Conservation (phyloP, 1,140 invertebrate genomes). For the Chrysopa pallens region DNA sequence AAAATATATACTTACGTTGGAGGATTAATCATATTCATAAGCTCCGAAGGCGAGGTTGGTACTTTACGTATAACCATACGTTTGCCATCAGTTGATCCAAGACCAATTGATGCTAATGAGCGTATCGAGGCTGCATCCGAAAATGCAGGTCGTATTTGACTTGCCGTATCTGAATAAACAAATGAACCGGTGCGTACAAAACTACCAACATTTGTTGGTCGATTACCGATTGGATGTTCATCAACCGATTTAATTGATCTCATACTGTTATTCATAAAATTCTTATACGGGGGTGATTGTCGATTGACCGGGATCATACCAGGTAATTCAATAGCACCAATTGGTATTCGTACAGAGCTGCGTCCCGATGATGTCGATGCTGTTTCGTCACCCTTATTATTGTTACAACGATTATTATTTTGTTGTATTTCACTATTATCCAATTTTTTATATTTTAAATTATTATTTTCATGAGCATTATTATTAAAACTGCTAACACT, state of each 20-base stretch:
- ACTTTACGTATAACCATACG: conserved; percentile 64
- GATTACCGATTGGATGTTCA: background rate
- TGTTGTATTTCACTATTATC: no score
- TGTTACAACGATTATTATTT: no score
- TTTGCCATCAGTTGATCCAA: conserved; percentile 71
- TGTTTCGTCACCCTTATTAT: no score
- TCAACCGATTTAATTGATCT: background rate
- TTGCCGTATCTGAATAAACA: conserved; percentile 9
- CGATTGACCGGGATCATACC: background rate
- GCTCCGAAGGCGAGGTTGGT: conserved; percentile 61
- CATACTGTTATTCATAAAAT: background rate
- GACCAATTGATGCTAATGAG: conserved; percentile 61
- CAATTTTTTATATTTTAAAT: no score
- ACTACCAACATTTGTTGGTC: background rate
- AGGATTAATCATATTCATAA: conserved; percentile 63
- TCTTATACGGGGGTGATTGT: background rate
- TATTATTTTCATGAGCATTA: no score
- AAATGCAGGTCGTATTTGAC: conserved; percentile 15
- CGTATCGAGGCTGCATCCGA: conserved; percentile 47
- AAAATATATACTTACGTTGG: conserved; percentile 47
- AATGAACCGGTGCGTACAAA: conserved; percentile 1
- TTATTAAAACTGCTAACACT: no score
- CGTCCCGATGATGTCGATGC: no score
- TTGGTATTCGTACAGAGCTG: background rate
- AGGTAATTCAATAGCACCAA: background rate